phyloP scores from a whole-genome alignment of 2,888 invertebrate genomes.

The Stenurella melanura region DNA sequence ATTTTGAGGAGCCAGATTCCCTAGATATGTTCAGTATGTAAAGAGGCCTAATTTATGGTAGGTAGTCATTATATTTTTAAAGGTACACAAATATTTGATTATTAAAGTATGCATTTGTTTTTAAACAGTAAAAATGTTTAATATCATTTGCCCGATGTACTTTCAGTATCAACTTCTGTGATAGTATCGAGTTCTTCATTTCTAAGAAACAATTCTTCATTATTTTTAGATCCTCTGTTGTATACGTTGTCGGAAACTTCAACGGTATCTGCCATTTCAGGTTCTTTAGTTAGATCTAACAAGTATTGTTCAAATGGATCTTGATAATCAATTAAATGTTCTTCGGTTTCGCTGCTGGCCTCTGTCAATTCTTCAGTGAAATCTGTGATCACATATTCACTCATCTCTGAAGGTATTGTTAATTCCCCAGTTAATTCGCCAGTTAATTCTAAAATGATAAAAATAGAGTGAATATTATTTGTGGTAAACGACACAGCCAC shows the following conservation, averaged over 20 bases:
- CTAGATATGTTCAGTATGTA: too few relatives aligned
- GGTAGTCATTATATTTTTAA: neutral
- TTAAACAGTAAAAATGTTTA: neutral
- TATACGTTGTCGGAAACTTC: neutral
- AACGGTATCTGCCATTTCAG: conserved; percentile 9
- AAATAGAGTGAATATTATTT: neutral
- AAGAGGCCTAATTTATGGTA: too few relatives aligned
- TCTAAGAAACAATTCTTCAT: conserved; percentile 42
- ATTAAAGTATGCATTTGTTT: neutral
- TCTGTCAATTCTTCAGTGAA: neutral
- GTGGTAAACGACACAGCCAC: too few relatives aligned
- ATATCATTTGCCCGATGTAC: conserved; percentile 44
- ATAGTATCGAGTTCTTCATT: conserved; percentile 50
- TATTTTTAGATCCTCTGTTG: conserved; percentile 18
- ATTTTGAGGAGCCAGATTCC: too few relatives aligned
- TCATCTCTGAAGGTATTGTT: neutral
- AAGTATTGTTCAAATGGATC: conserved; percentile 49
- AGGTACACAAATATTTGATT: neutral
- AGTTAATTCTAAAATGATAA: conserved; percentile 1
- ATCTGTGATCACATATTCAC: neutral
- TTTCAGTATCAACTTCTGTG: conserved; percentile 50
- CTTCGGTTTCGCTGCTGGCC: neutral
- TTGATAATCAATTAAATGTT: conserved; percentile 28
- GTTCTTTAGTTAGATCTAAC: conserved; percentile 40
- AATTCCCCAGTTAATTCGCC: too few relatives aligned